phyloP scores from a whole-genome alignment of 1,140 invertebrate species.

The Trinorchestia longiramus region DNA sequence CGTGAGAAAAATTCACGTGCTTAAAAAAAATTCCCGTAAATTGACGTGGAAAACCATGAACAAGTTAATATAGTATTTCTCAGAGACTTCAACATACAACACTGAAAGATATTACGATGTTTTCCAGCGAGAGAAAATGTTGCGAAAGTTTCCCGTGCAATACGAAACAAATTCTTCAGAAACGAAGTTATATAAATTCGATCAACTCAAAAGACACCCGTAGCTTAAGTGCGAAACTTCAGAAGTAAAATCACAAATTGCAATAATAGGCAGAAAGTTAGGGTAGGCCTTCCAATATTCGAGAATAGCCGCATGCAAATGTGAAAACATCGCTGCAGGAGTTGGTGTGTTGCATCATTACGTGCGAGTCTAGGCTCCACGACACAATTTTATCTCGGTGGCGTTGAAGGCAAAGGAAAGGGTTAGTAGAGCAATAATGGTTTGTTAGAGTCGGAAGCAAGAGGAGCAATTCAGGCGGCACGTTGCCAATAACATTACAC shows the following conservation, averaged over 20 bases:
- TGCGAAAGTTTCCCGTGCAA: background rate
- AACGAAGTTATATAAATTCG: background rate
- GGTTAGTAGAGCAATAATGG: conserved; percentile 48
- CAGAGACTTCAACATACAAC: too few species aligned
- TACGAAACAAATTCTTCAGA: background rate
- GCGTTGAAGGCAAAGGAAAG: background rate
- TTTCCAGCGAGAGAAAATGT: too few species aligned
- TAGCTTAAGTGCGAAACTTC: background rate
- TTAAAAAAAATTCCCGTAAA: too few species aligned
- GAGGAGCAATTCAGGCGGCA: conserved; percentile 43
- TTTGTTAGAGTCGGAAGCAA: conserved; percentile 16
- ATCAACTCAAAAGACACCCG: background rate
- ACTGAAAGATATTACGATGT: too few species aligned
- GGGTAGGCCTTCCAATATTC: background rate
- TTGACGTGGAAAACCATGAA: too few species aligned
- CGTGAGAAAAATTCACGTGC: too few species aligned
- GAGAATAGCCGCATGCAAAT: conserved; percentile 19
- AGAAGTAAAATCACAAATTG: background rate
- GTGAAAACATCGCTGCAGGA: conserved; percentile 3
- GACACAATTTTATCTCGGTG: conserved; percentile 11
- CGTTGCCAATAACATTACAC: conserved; percentile 50
- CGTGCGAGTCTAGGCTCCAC: background rate
- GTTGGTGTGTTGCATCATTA: conserved; percentile 7
- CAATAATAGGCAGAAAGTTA: conserved; percentile 17
- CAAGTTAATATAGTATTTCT: too few species aligned